phyloP scores from a whole-genome alignment of 1,140 invertebrate genomes.

The Heterodera schachtii region DNA sequence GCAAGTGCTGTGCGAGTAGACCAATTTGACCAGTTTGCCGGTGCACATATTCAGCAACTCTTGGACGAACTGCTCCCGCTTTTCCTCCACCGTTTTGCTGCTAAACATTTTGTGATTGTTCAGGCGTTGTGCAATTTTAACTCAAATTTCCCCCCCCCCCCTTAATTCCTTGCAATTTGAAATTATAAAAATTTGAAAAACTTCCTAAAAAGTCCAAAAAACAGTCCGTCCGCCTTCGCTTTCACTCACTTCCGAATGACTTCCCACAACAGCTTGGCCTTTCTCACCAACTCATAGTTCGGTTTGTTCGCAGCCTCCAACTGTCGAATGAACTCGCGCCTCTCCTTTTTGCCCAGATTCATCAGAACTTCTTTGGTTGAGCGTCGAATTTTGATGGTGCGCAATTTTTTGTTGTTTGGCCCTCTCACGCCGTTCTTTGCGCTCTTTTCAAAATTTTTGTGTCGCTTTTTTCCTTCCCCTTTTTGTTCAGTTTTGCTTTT shows the following conservation, averaged over 20 bases:
- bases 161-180: not conserved
- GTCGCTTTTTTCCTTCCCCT: too few species aligned
- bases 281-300: slow-evolving; percentile 34
- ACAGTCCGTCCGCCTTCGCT: not conserved
- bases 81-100: slow-evolving; percentile 68
- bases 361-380: slow-evolving; percentile 51
- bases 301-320: slow-evolving; percentile 49
- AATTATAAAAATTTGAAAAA: not conserved
- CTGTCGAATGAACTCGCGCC: slow-evolving; percentile 44
- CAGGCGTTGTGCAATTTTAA: too few species aligned
- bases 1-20: slow-evolving; percentile 83
- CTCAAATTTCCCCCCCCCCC: not conserved
- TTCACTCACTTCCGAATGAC: slow-evolving; percentile 45
- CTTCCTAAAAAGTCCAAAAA: not conserved
- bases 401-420: not conserved
- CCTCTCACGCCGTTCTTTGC: not conserved
- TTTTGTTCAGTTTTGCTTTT: not conserved
- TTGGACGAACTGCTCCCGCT: slow-evolving; percentile 73
- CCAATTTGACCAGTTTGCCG: slow-evolving; percentile 75
- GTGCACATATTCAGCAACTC: slow-evolving; percentile 76
- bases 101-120: slow-evolving; percentile 33
- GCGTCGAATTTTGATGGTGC: slow-evolving; percentile 38
- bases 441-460: not conserved
- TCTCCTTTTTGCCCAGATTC: slow-evolving; percentile 46
- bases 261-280: slow-evolving; percentile 51